phyloP scores from a whole-genome alignment of 2,888 invertebrate species.

The Ptycholaimellus sp. region DNA sequence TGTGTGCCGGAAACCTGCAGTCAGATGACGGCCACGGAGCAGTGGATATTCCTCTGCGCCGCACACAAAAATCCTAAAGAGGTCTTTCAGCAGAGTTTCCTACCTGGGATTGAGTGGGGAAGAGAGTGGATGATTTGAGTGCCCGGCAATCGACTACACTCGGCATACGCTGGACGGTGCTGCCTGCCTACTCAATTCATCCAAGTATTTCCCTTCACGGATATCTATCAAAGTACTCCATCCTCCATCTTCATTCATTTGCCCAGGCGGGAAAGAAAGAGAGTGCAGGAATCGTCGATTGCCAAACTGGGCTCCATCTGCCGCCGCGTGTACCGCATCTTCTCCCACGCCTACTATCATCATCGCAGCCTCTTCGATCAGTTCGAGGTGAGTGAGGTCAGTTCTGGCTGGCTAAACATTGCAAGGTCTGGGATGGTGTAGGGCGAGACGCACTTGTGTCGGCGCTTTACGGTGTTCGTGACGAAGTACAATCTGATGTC shows the following conservation, averaged over 20 bases:
- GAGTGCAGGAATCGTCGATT: constrained; percentile 60
- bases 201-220: constrained; percentile 98
- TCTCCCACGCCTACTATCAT: constrained; percentile 97
- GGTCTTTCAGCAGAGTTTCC: constrained; percentile 14
- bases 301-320: constrained; percentile 95
- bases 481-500: constrained; percentile 95
- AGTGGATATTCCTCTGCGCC: constrained; percentile 98
- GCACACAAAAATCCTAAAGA: constrained; percentile 99
- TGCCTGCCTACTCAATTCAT: constrained; percentile 88
- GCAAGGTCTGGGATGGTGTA: constrained; percentile 20
- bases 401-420: background rate
- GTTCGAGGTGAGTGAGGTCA: constrained; percentile 44
- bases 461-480: constrained; percentile 81
- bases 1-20: constrained; percentile 89
- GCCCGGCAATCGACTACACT: constrained; percentile 96
- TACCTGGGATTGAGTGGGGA: background rate
- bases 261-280: background rate
- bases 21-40: constrained; percentile 99
- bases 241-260: background rate
- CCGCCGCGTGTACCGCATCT: constrained; percentile 89
- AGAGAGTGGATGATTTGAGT: constrained; percentile 30
- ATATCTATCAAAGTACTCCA: constrained; percentile 59
- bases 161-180: constrained; percentile 95
- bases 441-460: constrained; percentile 76
- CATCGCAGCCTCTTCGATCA: constrained; percentile 86